Base-by-base conservation (phyloP, 64 coral and sea anemone genomes). In the Dendrophyllia cribrosa region DNA sequence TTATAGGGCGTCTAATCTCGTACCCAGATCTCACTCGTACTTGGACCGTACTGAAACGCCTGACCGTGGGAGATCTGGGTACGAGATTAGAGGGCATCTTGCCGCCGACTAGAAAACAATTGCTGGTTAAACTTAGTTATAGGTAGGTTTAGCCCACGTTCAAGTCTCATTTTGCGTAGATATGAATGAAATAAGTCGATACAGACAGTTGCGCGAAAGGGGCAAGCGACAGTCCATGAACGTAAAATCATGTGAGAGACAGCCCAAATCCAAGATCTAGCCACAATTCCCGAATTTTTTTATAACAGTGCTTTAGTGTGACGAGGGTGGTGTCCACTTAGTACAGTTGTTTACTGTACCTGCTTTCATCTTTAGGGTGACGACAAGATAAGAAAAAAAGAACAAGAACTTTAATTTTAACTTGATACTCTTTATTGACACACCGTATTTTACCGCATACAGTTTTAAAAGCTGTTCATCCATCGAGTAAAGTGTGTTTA, bases 331-430 rank as follows among this genome's bases (percentile, higher is more conserved):
- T n/a, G 66, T 24, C 66, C 66, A 69, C 66, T 69, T 69, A 22
- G 26, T 24, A 24, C n/a, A 24, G 66, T 34, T 34, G 34, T 34
- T 34, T 34, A 34, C 34, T 34, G 34, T 34, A 34, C 34, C 2
- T 34, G 34, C 34, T 34, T 34, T 34, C 34, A 34, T 34, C 34
- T 34, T 34, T 34, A 34, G 34, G 34, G 52, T 72, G 70, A 72
- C 43, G 70, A 72, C 70, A 9, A 72, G 26, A 72, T 44, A 44
- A 43, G 34, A 46, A 46, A 43, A 72, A 72, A 72, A 72, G 70
- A 72, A 48, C 70, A 72, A 72, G 70, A 72, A 72, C 70, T 72
- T 72, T 46, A 72, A 48, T 72, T 72, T 72, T 46, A 72, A 72
- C 70, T 72, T 72, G 70, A 46, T 46, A 72, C 70, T 44, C 25